phyloP scores from a whole-genome alignment of 2,888 invertebrate genomes.

The Hypena proboscidalis region DNA sequence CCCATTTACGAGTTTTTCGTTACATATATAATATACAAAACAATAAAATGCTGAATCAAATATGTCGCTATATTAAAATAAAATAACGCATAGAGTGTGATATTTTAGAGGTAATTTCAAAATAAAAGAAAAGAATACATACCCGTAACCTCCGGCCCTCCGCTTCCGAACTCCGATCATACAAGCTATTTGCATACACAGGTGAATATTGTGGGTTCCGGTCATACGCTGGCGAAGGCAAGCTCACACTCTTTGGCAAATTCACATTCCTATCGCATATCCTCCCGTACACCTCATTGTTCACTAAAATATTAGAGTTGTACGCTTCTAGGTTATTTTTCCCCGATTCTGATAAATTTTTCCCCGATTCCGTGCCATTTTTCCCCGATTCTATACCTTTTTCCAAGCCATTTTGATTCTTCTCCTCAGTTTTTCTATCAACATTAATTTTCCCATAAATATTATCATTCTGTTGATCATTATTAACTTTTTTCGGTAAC shows the following conservation, averaged over 20 bases:
- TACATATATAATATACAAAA: too few species aligned
- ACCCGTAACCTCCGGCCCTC: constrained; percentile 74
- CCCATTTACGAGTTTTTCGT: too few species aligned
- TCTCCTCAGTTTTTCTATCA: constrained; percentile 46
- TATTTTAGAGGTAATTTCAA: too few species aligned
- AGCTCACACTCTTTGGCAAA: constrained; percentile 27
- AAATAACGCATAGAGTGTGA: too few species aligned
- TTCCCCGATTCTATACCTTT: constrained; percentile 15
- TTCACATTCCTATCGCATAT: constrained; percentile 34
- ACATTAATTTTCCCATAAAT: constrained; percentile 76
- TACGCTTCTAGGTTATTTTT: constrained; percentile 44
- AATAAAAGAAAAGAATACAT: constrained; percentile 28
- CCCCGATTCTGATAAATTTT: constrained; percentile 21
- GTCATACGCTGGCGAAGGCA: constrained; percentile 62
- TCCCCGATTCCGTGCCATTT: constrained; percentile 16
- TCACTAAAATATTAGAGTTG: constrained; percentile 38
- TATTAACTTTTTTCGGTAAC: constrained; percentile 73
- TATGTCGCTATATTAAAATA: too few species aligned
- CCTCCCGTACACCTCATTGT: constrained; percentile 34
- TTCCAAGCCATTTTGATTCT: constrained; percentile 17
- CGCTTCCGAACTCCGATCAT: constrained; percentile 76
- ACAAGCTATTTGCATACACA: constrained; percentile 64
- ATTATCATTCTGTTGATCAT: constrained; percentile 71
- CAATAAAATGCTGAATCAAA: too few species aligned
- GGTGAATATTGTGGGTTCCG: constrained; percentile 75